Evolutionary conservation across 2,113 vertebrate species (phyloP), one percentile per base, ranked within the genome.

Genomic region (Platichthys stellatus): DNA sequence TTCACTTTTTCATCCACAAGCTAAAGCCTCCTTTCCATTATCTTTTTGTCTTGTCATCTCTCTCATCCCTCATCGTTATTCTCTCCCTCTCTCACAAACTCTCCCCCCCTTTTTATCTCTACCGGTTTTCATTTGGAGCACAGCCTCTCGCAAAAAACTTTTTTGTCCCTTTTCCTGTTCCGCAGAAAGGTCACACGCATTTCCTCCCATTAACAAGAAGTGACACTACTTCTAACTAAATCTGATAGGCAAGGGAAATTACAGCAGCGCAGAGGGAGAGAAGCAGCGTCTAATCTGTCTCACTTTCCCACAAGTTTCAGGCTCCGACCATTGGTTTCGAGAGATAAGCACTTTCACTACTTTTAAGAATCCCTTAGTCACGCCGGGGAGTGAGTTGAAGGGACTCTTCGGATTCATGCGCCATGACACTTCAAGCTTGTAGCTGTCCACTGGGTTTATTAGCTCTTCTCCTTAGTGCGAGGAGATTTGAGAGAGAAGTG

Each of bases 381-480:
- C 85, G 77, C 72, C 83, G 54, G 56, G 59, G 67, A 71, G 66
- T 24, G 70, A 71, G 72, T 67, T 40, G 71, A 60, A 47, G 67
- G 66, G 68, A 76, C 69, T 66, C 26, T 64, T 71, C 14, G 24
- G 81, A 73, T 77, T 63, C 56, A 87, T 82, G 63, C 38, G 13
- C 63, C 71, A 56, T 78, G 81, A 83, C 80, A 87, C 83, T 89
- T 71, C 74, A 84, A 76, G 76, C 76, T 76, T 86, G 86, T 82
- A 74, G 78, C 83, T 79, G 76, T 85, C 83, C 85, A 67, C 68
- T 65, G 59, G 63, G 77, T 88, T 89, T 88, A 90, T 88, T 82
- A 84, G 83, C 63, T 72, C 76, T 67, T 60, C 40, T 63, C 70
- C 45, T 80, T 61, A 66, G 64, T 11, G 51, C 2, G 2, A 35